Evolutionary conservation across 2,113 vertebrate genomes (phyloP), one percentile per base, ranked within the genome.

Genomic region (Corynorhinus townsendii): DNA sequence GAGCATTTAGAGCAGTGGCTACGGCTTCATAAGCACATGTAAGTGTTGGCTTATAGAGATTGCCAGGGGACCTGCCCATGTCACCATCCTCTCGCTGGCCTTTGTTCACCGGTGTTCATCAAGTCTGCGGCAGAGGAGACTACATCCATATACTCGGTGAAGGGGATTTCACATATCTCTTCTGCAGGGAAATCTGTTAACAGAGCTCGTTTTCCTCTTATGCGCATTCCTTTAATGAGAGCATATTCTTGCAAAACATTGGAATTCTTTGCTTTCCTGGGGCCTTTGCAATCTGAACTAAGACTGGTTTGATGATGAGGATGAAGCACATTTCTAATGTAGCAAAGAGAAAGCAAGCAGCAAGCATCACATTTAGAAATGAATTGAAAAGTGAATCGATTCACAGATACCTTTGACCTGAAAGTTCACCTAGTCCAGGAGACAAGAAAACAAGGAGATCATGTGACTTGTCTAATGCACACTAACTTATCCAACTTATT

Each of bases 231-330:
- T 88, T 96, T 90, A 96, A 71, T 92, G 93, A 97, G 43, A 96
- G 45, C 71, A 95, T 85, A 82, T 95, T 96, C 94, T 97, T 96
- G 85, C 87, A 96, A 97, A 97, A 97, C 79, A 79, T 76, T 93
- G 91, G 90, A 95, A 93, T 95, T 86, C 69, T 93, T 72, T 73
- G 40, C 68, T 96, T 97, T 96, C 92, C 77, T 93, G 72, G 52
- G 96, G 90, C 88, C n/a, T 69, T 95, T 95, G 93, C 66, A 83
- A 14, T 92, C 92, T 96, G 92, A 79, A 87, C 38, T 49, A 64
- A 83, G 79, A 90, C 72, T 95, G 85, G 30, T 80, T 95, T 93
- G 93, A 80, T 93, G 89, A 96, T 81, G 89, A 95, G 95, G 62
- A 89, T 85, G 88, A 77, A 86, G 69, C 30, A 83, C 73, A 94